A percentile compares a stretch with the other conserved stretches of the same genome.
Conservation (phyloP, 1,140 invertebrate species). For the Bombus affinis region DNA sequence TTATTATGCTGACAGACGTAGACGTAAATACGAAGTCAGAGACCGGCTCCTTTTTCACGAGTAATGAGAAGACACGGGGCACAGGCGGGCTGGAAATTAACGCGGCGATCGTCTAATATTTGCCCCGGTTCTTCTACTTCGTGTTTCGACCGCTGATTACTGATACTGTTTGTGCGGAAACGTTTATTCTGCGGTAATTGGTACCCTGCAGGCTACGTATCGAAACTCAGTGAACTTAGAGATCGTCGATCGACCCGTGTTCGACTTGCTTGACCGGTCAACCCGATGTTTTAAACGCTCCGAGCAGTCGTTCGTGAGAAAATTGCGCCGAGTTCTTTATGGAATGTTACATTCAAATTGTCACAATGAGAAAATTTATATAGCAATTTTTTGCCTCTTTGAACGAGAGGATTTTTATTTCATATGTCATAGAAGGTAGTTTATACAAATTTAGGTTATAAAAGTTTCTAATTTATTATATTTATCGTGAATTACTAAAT, state of each 20-base stretch:
- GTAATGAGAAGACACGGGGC: constrained; percentile 25
- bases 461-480: background rate
- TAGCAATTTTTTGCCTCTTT: background rate
- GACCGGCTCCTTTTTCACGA: constrained; percentile 18
- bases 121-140: constrained; percentile 46
- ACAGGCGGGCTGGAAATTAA: constrained; percentile 48
- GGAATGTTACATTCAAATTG: background rate
- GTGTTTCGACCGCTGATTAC: constrained; percentile 43
- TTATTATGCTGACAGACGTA: constrained; percentile 37
- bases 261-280: background rate
- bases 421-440: too few relatives aligned
- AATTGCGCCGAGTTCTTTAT: background rate
- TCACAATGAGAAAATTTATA: background rate
- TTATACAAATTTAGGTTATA: too few relatives aligned
- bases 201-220: constrained; percentile 26
- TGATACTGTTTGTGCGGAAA: constrained; percentile 47
- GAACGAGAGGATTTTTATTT: too few relatives aligned
- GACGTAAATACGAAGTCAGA: constrained; percentile 20
- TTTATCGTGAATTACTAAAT: background rate
- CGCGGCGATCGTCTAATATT: constrained; percentile 46
- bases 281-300: background rate
- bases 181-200: constrained; percentile 51
- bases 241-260: background rate
- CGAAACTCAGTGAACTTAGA: constrained; percentile 1
- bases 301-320: background rate